phyloP scores from a whole-genome alignment of 1,140 invertebrate species.

The Ctenoplectra terminalis region DNA sequence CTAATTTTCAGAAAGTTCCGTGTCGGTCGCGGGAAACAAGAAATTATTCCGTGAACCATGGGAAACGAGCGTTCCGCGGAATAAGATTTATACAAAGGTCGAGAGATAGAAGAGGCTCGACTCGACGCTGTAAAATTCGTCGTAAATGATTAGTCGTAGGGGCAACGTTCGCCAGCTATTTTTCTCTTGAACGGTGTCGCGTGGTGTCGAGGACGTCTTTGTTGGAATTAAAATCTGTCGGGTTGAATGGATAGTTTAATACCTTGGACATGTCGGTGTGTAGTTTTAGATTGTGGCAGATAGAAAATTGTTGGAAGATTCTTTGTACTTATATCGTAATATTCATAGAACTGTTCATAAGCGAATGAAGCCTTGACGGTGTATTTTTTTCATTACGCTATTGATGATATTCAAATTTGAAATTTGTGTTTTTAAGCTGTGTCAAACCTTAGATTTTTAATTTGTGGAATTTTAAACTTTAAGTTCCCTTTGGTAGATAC shows the following conservation, averaged over 20 bases:
- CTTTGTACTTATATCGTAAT: too few species aligned
- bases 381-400: too few species aligned
- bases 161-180: background rate
- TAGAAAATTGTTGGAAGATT: too few species aligned
- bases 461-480: too few species aligned
- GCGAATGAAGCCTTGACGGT: too few species aligned
- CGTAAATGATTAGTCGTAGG: background rate
- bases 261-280: background rate
- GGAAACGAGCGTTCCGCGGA: background rate
- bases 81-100: background rate
- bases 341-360: too few species aligned
- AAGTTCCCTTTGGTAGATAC: too few species aligned
- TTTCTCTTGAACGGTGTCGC: background rate
- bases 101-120: too few species aligned
- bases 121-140: background rate
- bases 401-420: too few species aligned
- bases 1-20: background rate
- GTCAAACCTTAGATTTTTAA: too few species aligned
- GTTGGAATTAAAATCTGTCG: background rate
- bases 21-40: background rate
- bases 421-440: too few species aligned
- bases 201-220: background rate
- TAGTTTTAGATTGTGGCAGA: too few species aligned
- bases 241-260: background rate
- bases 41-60: conserved; percentile 1